These are phyloP conservation scores for Quadroppia sp. DNA, from an alignment of 2,888 invertebrate species.

Conservation along the genomic window DNA sequence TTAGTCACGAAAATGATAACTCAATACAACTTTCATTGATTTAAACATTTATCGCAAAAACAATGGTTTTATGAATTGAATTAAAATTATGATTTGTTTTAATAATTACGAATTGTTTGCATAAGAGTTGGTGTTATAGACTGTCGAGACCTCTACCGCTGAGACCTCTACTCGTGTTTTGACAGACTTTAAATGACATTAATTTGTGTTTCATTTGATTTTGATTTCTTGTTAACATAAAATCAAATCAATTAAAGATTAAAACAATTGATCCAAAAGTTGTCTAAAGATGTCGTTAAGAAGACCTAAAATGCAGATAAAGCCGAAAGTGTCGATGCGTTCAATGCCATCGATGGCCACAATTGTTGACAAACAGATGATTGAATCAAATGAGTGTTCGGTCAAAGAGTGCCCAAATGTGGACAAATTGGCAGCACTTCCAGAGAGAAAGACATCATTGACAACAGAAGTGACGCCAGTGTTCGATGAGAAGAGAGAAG, in stretches of 20 bases:
- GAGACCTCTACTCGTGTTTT: background rate
- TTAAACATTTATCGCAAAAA: too few species aligned
- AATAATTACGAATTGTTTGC: too few species aligned
- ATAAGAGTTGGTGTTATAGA: too few species aligned
- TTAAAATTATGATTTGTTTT: too few species aligned
- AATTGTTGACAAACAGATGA: background rate
- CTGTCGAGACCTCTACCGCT: background rate
- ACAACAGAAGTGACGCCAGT: background rate
- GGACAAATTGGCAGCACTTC: background rate
- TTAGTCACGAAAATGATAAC: too few species aligned
- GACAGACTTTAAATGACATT: background rate
- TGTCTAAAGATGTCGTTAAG: background rate
- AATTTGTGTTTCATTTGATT: background rate
- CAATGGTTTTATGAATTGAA: too few species aligned
- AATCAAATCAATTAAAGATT: background rate
- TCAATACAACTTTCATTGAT: too few species aligned
- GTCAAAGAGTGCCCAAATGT: background rate
- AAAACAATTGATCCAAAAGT: too few species aligned
- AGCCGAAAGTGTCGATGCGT: slow-evolving; percentile 15
- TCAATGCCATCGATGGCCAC: background rate
- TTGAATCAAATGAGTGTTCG: background rate
- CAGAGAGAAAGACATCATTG: background rate
- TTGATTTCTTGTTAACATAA: background rate
- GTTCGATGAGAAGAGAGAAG: background rate
- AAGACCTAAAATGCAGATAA: slow-evolving; percentile 32